These are phyloP conservation scores for Notechis scutatus DNA, from an alignment of 2,113 vertebrate species.

Conservation along the genomic window DNA sequence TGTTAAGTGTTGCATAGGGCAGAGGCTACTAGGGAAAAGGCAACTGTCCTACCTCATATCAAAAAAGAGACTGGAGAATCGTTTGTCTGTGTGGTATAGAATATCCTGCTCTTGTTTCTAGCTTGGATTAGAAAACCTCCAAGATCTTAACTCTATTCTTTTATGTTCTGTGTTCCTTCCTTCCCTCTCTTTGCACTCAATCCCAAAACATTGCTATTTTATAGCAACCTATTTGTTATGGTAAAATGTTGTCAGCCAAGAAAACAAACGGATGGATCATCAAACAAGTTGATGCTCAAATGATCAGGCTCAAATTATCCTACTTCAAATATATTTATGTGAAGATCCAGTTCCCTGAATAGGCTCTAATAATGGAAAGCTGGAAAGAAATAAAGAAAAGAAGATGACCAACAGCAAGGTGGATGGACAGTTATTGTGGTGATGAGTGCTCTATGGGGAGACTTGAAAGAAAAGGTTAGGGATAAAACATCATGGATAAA, in stretches of 20 bases:
- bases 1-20: too few relatives aligned
- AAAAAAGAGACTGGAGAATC: too few relatives aligned
- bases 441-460: background rate
- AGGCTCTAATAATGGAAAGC: background rate
- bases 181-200: background rate
- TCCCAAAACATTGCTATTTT: background rate
- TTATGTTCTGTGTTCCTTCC: background rate
- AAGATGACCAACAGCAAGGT: background rate
- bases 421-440: background rate
- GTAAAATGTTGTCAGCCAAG: background rate
- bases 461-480: background rate
- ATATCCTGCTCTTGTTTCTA: too few relatives aligned
- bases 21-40: too few relatives aligned
- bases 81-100: too few relatives aligned
- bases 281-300: background rate
- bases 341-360: background rate
- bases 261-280: background rate
- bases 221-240: background rate
- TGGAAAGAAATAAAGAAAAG: background rate
- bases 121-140: too few relatives aligned
- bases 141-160: too few relatives aligned
- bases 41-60: too few relatives aligned
- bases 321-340: background rate
- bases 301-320: background rate
- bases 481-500: background rate